Percentiles rank a stretch among this genome's conserved stretches.
Evolutionary conservation across 2,113 vertebrate species (phyloP).

Genomic region (Sterna hirundo): DNA sequence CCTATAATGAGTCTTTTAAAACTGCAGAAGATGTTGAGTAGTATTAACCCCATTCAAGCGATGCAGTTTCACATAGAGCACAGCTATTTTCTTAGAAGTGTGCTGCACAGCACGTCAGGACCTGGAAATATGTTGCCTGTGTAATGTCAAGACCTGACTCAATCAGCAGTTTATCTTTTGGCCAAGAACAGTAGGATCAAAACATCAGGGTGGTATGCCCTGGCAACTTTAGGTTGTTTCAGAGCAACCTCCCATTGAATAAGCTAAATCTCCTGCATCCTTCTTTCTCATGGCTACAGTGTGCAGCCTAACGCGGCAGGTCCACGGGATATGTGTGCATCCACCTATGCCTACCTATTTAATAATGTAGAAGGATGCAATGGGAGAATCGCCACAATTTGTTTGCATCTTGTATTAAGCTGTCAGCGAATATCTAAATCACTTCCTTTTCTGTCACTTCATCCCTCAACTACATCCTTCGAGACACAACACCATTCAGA

Average conservation of each 20-base stretch:
- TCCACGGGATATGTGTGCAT: neutral
- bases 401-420: slow-evolving; percentile 90
- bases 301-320: neutral
- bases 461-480: slow-evolving; percentile 82
- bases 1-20: neutral
- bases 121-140: slow-evolving; percentile 56
- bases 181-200: slow-evolving; percentile 37
- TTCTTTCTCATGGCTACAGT: neutral
- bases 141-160: slow-evolving; percentile 54
- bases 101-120: slow-evolving; percentile 40
- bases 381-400: slow-evolving; percentile 70
- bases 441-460: slow-evolving; percentile 89
- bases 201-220: neutral
- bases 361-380: neutral
- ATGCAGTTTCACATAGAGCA: neutral
- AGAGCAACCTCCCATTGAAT: slow-evolving; percentile 8
- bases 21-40: neutral
- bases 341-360: neutral
- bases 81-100: neutral
- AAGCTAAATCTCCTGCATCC: slow-evolving; percentile 20
- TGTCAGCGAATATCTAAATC: slow-evolving; percentile 97
- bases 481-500: slow-evolving; percentile 86
- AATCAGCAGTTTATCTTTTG: slow-evolving; percentile 37
- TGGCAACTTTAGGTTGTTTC: neutral
- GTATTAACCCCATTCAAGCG: neutral